A percentile compares a stretch with the other conserved stretches of the same genome.
These are phyloP conservation scores for Sinosuthora webbiana DNA, from an alignment of 2,113 vertebrate genomes.

Conservation along the genomic window DNA sequence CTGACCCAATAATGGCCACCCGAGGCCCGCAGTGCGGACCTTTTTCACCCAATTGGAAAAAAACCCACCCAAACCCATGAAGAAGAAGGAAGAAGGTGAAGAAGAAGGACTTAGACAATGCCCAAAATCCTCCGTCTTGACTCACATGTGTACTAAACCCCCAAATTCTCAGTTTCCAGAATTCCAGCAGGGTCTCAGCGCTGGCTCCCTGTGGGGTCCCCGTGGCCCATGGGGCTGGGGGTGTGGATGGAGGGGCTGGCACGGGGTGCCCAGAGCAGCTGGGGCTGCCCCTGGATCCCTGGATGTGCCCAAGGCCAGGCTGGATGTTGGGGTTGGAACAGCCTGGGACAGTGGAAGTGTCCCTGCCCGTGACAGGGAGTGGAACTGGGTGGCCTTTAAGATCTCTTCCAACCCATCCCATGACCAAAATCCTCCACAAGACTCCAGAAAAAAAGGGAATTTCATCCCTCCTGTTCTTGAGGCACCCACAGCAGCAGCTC, in stretches of 20 bases:
- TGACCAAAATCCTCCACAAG: not conserved
- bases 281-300: not conserved
- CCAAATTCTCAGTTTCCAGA: no score
- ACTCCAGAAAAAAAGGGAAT: not conserved
- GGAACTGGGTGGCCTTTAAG: rapidly evolving
- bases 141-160: no score
- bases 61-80: no score
- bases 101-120: no score
- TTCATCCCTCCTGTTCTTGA: not conserved
- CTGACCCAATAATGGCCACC: no score
- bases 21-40: no score
- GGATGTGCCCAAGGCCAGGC: not conserved
- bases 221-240: rapidly evolving
- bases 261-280: not conserved
- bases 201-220: not conserved
- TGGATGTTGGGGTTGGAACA: not conserved
- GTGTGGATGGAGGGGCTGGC: no score
- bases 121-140: no score
- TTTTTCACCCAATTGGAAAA: no score
- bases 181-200: not conserved
- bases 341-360: not conserved
- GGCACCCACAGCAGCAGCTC: not conserved
- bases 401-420: not conserved
- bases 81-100: no score
- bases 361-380: not conserved